Base-by-base conservation (phyloP, 2,113 vertebrate genomes). In the Takifugu bimaculatus region DNA sequence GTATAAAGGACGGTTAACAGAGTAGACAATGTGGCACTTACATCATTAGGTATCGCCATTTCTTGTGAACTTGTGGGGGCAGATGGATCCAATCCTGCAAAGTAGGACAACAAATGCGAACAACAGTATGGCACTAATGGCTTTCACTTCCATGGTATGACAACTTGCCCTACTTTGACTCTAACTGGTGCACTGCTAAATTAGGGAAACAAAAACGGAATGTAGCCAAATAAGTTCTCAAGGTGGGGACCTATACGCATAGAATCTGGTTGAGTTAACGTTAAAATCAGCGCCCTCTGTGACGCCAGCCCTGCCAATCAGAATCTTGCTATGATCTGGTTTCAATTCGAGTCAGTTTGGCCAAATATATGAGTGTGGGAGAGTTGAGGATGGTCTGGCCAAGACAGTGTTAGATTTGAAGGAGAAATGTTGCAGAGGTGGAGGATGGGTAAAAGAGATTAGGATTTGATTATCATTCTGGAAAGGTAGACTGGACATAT, bases 31-130 rank as follows among this genome's bases (percentile, higher is more conserved):
- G 71, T 69, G 55, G 49, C 70, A 93, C 94, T 95, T 93, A 96
- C 94, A 90, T 96, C 94, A 88, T 95, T 96, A 84, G 94, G 94
- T 91, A 96, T 94, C 78, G 93, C 94, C 91, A 96, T 90, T 85
- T 96, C 94, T 79, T 96, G 93, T 91, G 94, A 95, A 91, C 91
- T 94, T 84, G 93, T 92, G 84, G 92, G 89, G 86, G 91, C 85
- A 71, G 90, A 91, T 73, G 89, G 87, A 88, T 96, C 94, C 91
- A 95, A 82, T 89, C 94, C 94, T 96, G 91, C 65, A 84, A 88
- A 87, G 78, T 75, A 87, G 86, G 85, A 91, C 84, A 85, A 75
- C 61, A 49, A 64, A 84, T n/a, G 65, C 54, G 68, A 84, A 78
- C 77, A 77, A 77, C 67, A 72, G 62, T 26, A 68, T 61, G 71